Evolutionary conservation across 2,888 invertebrate species (phyloP).

Genomic region (Clistopyga incitator): DNA sequence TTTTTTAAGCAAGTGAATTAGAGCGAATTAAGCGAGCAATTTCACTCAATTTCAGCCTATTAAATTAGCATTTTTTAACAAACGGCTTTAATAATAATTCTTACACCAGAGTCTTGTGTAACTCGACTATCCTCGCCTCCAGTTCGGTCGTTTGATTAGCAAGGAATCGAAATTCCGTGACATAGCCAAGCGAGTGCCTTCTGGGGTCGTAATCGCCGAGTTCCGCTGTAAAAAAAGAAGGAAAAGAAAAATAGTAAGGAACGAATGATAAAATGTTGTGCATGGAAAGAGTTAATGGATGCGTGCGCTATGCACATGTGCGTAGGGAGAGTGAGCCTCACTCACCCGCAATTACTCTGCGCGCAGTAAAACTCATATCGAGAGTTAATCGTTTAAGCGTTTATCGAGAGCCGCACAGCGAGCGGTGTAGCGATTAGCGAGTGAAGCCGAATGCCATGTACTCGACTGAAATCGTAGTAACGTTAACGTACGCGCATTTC

Average conservation of each 20-base stretch:
- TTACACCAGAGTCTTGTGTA: conserved; percentile 95
- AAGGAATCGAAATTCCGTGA: conserved; percentile 96
- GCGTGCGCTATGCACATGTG: conserved; percentile 52
- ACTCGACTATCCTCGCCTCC: conserved; percentile 93
- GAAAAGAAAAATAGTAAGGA: conserved; percentile 38
- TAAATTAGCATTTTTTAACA: background rate
- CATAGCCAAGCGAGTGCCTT: conserved; percentile 95
- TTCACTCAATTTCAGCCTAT: background rate
- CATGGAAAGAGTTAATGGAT: conserved; percentile 39
- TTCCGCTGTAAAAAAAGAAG: conserved; percentile 89
- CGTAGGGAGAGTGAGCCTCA: conserved; percentile 38
- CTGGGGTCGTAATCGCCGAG: conserved; percentile 97
- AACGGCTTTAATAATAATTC: conserved; percentile 74
- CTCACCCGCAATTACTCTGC: conserved; percentile 58
- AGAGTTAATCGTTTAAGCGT: conserved; percentile 51
- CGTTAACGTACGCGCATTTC: background rate
- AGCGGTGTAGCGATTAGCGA: conserved; percentile 54
- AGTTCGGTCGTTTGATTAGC: conserved; percentile 96
- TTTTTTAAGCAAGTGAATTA: no score
- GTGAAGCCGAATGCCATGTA: conserved; percentile 45
- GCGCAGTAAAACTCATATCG: conserved; percentile 55
- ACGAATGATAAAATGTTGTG: conserved; percentile 27
- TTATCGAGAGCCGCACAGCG: conserved; percentile 47
- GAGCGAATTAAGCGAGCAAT: background rate
- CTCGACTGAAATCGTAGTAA: conserved; percentile 9